phyloP scores from a whole-genome alignment of 2,113 vertebrate species.

The Gallinago media region DNA sequence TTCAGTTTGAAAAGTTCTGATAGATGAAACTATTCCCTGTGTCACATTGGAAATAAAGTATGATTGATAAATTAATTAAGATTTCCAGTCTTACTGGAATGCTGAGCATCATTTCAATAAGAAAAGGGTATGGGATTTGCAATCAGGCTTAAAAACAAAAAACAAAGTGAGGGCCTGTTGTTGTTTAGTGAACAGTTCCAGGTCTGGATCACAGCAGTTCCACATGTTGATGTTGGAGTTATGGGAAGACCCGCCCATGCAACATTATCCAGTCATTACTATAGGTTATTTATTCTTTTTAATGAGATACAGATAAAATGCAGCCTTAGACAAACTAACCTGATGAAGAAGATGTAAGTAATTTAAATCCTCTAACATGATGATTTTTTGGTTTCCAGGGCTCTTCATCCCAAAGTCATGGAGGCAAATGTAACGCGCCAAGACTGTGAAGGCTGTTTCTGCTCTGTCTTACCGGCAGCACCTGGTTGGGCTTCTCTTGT shows the following conservation, averaged over 20 bases:
- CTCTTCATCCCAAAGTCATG: neutral
- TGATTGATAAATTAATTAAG: neutral
- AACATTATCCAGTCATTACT: neutral
- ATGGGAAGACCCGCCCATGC: neutral
- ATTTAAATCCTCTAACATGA: neutral
- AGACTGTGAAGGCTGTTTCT: neutral
- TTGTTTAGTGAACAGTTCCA: neutral
- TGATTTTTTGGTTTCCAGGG: neutral
- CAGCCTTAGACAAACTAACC: neutral
- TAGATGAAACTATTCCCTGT: neutral
- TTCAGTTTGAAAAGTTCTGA: neutral
- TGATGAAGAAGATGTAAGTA: neutral
- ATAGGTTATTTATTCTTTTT: neutral
- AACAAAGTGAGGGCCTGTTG: neutral
- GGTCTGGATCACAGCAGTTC: neutral
- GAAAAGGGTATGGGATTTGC: neutral
- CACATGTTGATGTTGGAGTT: neutral
- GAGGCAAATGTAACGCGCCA: neutral
- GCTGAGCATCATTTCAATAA: neutral
- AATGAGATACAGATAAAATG: constrained; percentile 1
- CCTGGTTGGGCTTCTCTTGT: neutral
- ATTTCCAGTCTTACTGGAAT: neutral
- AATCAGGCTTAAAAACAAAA: neutral
- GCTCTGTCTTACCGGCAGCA: neutral
- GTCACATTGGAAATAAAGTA: neutral